phyloP scores from a whole-genome alignment of 2,797 vertebrate species.

The Lepilemur septentrionalis region DNA sequence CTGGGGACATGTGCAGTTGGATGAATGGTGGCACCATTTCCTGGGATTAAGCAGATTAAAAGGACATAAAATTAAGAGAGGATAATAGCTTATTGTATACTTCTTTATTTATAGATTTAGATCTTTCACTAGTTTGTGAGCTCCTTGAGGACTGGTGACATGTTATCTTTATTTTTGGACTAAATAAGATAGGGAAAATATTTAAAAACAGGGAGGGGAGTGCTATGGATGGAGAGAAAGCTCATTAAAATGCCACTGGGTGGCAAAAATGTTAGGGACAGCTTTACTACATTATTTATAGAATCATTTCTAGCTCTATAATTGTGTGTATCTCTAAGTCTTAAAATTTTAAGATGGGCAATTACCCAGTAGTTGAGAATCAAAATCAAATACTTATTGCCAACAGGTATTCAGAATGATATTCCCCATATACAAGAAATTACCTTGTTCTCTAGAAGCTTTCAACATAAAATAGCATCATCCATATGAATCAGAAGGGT shows the following conservation, averaged over 20 bases:
- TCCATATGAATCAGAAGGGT: neutral
- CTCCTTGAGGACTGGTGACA: neutral
- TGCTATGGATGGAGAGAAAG: neutral
- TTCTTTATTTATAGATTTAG: neutral
- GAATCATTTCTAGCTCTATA: neutral
- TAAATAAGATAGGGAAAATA: neutral
- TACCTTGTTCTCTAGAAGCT: neutral
- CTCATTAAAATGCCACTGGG: neutral
- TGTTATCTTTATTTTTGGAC: neutral
- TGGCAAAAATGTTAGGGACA: neutral
- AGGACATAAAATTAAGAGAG: neutral
- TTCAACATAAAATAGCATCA: conserved; percentile 30
- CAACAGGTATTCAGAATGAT: neutral
- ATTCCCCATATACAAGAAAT: neutral
- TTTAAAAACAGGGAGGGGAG: neutral
- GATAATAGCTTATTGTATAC: neutral
- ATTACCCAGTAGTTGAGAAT: conserved; percentile 19
- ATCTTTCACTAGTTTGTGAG: neutral
- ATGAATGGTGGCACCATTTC: neutral
- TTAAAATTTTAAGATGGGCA: neutral
- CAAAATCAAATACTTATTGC: conserved; percentile 11
- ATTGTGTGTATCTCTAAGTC: neutral
- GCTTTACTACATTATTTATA: neutral
- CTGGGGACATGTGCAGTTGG: neutral
- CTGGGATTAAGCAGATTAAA: neutral